Conservation (phyloP, 2,113 vertebrate genomes). For the Lucifuga dentata region DNA sequence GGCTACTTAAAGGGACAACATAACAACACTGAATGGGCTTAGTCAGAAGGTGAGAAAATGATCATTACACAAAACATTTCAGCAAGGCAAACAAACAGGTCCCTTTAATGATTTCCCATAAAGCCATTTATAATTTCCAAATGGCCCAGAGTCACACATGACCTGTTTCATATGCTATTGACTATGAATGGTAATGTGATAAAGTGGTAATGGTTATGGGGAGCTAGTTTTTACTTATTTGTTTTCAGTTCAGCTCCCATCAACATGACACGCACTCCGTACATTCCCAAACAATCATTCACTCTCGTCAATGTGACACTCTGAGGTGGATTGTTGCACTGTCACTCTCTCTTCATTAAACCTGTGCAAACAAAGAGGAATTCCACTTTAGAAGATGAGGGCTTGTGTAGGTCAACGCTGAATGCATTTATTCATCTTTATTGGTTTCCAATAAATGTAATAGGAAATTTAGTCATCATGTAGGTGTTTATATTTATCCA, state of each 20-base stretch:
- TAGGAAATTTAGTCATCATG: too few relatives aligned
- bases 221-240: constrained; percentile 31
- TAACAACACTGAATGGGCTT: constrained; percentile 43
- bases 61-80: constrained; percentile 53
- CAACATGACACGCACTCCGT: constrained; percentile 19
- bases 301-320: constrained; percentile 2
- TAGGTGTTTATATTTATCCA: too few relatives aligned
- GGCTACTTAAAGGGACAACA: constrained; percentile 52
- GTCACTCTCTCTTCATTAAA: background rate
- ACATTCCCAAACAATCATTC: constrained; percentile 20
- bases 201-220: constrained; percentile 17
- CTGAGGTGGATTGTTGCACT: constrained; percentile 2
- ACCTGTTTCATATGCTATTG: constrained; percentile 33
- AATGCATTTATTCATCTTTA: too few relatives aligned
- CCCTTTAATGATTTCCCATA: constrained; percentile 64
- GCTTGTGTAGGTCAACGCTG: background rate
- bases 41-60: constrained; percentile 61
- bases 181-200: constrained; percentile 41
- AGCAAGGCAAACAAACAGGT: constrained; percentile 58
- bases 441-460: too few relatives aligned
- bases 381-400: background rate
- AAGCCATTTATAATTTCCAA: constrained; percentile 50
- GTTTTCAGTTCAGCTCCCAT: constrained; percentile 22
- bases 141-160: constrained; percentile 31
- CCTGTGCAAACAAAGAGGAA: background rate